These are phyloP conservation scores for Cyphomyrus plagiostoma DNA, from an alignment of 2,113 vertebrate species.

Conservation along the genomic window DNA sequence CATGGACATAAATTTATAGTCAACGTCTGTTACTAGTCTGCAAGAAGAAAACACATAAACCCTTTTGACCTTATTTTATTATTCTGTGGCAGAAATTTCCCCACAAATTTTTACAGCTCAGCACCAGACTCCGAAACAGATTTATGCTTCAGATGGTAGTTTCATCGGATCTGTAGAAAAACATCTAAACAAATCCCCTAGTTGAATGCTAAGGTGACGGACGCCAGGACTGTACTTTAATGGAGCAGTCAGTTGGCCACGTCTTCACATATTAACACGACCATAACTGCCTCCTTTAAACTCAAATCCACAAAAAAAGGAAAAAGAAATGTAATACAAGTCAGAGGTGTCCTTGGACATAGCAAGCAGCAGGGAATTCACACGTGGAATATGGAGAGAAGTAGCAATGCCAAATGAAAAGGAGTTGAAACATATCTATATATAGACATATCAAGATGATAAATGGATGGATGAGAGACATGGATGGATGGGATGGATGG, in stretches of 20 bases:
- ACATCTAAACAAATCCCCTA: background rate
- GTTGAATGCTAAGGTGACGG: background rate
- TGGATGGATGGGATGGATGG: too few relatives aligned
- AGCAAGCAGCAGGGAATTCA: background rate
- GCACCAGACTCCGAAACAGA: background rate
- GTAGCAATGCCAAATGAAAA: background rate
- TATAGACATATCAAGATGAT: too few relatives aligned
- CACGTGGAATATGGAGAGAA: background rate
- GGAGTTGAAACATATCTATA: background rate
- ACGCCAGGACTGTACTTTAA: background rate
- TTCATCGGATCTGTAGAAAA: background rate
- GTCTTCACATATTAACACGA: background rate
- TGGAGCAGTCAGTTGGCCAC: background rate
- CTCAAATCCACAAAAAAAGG: background rate
- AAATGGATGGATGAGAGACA: too few relatives aligned
- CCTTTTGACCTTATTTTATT: background rate
- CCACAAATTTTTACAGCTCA: background rate
- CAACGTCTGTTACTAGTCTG: background rate
- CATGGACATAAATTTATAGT: constrained; percentile 10
- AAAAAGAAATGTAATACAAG: background rate
- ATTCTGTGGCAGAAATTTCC: background rate
- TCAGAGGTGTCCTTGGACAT: background rate
- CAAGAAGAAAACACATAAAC: background rate
- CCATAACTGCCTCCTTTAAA: background rate
- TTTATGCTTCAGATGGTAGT: background rate